Percentiles rank a stretch among this genome's conserved stretches.
phyloP scores from a whole-genome alignment of 2,113 vertebrate genomes.

The Clarias macrocephalus region DNA sequence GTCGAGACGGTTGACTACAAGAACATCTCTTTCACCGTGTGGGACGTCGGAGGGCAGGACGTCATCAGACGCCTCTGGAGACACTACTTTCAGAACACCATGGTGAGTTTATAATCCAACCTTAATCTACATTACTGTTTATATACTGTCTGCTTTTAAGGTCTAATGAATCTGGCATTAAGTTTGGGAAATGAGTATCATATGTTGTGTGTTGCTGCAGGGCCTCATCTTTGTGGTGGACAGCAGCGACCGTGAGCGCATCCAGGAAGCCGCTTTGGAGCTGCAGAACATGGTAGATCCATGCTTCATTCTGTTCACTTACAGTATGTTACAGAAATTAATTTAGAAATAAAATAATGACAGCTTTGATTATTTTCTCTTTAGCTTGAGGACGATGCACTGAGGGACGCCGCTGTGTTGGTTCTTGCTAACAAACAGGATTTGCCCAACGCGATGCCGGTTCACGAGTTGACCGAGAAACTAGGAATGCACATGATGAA shows the following conservation, averaged over 20 bases:
- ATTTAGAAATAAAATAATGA: no score
- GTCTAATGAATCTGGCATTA: background rate
- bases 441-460: slow-evolving; percentile 84
- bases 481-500: slow-evolving; percentile 77
- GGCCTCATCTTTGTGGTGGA: slow-evolving; percentile 84
- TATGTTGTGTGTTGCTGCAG: slow-evolving; percentile 42
- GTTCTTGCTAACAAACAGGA: slow-evolving; percentile 89
- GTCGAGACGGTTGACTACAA: slow-evolving; percentile 84
- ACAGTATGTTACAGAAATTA: background rate
- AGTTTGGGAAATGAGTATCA: background rate
- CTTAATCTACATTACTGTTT: background rate
- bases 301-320: background rate
- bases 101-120: slow-evolving; percentile 60
- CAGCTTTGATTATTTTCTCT: background rate
- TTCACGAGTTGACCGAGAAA: slow-evolving; percentile 86
- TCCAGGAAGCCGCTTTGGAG: slow-evolving; percentile 58
- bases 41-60: slow-evolving; percentile 83
- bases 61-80: slow-evolving; percentile 81
- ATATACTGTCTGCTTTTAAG: no score
- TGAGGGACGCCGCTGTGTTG: slow-evolving; percentile 80
- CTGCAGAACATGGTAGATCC: background rate
- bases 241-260: slow-evolving; percentile 78
- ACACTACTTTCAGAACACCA: slow-evolving; percentile 85
- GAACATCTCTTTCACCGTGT: slow-evolving; percentile 83
- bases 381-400: slow-evolving; percentile 83